Evolutionary conservation across 2,113 vertebrate genomes (phyloP).

Genomic region (Sapajus apella): DNA sequence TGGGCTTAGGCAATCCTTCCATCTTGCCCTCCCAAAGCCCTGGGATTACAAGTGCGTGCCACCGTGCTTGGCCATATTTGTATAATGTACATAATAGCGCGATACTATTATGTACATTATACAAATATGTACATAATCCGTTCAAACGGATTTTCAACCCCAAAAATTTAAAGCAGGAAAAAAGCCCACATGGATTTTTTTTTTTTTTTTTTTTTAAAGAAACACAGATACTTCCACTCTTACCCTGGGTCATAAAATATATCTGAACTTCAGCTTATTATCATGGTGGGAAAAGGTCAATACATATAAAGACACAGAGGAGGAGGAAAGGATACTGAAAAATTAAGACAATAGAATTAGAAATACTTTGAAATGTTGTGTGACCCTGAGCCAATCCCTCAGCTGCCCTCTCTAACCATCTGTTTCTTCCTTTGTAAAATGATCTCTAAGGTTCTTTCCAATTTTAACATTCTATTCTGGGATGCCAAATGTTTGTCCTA

Average conservation of each 20-base stretch:
- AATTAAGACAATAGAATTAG: neutral
- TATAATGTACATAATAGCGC: neutral
- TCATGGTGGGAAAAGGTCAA: neutral
- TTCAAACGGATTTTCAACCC: neutral
- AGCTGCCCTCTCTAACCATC: neutral
- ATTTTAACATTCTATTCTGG: neutral
- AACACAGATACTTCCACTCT: neutral
- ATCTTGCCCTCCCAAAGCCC: no score
- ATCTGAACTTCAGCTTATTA: constrained; percentile 28
- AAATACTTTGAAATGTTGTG: neutral
- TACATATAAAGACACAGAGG: neutral
- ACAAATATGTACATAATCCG: no score
- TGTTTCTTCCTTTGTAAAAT: neutral
- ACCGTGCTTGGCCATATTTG: no score
- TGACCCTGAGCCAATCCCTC: neutral
- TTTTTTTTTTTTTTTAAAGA: neutral
- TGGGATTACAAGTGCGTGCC: no score
- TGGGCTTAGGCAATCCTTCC: no score
- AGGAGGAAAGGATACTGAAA: neutral
- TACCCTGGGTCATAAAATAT: neutral
- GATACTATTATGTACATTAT: no score
- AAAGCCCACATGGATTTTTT: neutral
- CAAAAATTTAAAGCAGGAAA: neutral
- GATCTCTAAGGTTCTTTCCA: neutral
- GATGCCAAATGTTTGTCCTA: neutral